Base-by-base conservation (phyloP, 2,797 vertebrate species). In the Eidolon dupreanum region DNA sequence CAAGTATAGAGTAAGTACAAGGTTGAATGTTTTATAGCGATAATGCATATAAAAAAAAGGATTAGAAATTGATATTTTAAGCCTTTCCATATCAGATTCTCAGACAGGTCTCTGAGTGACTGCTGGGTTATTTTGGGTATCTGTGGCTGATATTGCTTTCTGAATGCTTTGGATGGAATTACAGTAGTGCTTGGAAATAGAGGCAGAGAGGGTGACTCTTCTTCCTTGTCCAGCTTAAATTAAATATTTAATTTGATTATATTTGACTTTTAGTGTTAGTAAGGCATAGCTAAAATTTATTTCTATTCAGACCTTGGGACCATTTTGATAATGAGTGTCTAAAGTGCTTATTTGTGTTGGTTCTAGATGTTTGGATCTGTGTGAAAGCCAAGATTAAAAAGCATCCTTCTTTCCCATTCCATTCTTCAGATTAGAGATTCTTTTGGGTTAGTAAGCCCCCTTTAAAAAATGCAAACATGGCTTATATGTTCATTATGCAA, bases 201-300 rank as follows among this genome's bases (percentile, higher is more conserved):
- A 84, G 61, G 24, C 4, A 53, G 86, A 88, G n/a, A 86, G 5
- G 13, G 1, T 5, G 19, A 63, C 49, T 26, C 74, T 93, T 71
- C 49, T 63, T 92, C 61, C 71, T 81, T 78, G 82, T 36, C 4
- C 41, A 75, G 28, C 41, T 86, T 82, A 46, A 46, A 43, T 90
- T 15, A 63, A 90, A 55, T 49, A 88, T 41, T 78, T 86, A 53
- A 33, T 86, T 83, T 88, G 51, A 74, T 38, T 53, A 17, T 38
- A 57, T 81, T 95, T 95, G 84, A 41, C 84, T 91, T 93, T 91
- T n/a, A 81, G 41, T 68, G 38, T 70, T 65, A 66, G 17, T 26
- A 93, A 75, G 51, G 19, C 28, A 17, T 6, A 77, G 17, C 71
- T 81, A 53, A 90, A 87, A 55, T 65, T 15, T 22, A 33, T 59